Evolutionary conservation across 2,888 invertebrate genomes (phyloP).

Genomic region (Periphyllus acericola): DNA sequence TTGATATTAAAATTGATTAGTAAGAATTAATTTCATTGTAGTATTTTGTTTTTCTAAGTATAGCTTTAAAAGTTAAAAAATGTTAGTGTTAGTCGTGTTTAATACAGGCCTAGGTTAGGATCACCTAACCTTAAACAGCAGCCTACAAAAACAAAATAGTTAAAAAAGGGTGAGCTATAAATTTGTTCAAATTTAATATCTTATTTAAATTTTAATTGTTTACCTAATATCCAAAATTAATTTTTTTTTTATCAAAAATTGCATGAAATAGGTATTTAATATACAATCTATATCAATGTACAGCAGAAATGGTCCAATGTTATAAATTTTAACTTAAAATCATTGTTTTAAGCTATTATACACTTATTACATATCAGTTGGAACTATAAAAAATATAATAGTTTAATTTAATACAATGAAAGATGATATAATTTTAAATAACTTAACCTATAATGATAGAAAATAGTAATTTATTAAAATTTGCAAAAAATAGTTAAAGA

Average conservation of each 20-base stretch:
- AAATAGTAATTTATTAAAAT: background rate
- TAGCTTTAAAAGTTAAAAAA: background rate
- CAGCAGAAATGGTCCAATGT: background rate
- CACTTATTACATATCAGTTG: too few species aligned
- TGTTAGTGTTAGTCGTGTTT: conserved; percentile 54
- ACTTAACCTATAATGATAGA: too few species aligned
- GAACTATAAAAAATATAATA: too few species aligned
- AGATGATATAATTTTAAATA: too few species aligned
- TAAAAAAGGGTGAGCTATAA: conserved; percentile 57
- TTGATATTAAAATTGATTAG: conserved; percentile 1
- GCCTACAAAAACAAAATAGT: conserved; percentile 40
- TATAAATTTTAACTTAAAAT: too few species aligned
- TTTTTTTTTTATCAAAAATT: background rate
- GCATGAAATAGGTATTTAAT: background rate
- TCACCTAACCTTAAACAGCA: conserved; percentile 56
- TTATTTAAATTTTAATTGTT: conserved; percentile 3
- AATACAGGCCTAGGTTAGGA: conserved; percentile 53
- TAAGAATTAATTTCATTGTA: background rate
- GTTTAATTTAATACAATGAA: too few species aligned
- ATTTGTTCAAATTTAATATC: background rate
- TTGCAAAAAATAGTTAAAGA: background rate
- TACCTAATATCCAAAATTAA: conserved; percentile 13
- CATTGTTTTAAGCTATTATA: too few species aligned
- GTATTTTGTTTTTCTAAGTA: conserved; percentile 42
- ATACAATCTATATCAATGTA: background rate